A percentile compares a stretch with the other conserved stretches of the same genome.
Conservation (phyloP, 1,140 invertebrate genomes). For the Dendroctonus valens region DNA sequence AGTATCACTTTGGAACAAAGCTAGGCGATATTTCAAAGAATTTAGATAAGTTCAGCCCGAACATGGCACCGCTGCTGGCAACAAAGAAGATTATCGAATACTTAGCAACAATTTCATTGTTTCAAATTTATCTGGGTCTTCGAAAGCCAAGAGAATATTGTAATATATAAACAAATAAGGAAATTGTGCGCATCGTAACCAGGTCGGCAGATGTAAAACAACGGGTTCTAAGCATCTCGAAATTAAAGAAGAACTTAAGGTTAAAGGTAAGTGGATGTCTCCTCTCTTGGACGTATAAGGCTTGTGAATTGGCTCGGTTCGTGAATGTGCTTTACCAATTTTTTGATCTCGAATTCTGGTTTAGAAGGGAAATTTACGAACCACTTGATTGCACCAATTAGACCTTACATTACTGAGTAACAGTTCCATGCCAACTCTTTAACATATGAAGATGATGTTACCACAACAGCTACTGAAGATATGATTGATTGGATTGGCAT, state of each 20-base stretch:
- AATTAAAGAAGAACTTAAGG: constrained; percentile 24
- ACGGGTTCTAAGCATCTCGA: constrained; percentile 15
- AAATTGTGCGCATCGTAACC: constrained; percentile 27
- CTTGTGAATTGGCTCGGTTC: constrained; percentile 5
- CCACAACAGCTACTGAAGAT: too few relatives aligned
- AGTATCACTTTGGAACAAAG: constrained; percentile 17
- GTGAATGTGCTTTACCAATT: constrained; percentile 2
- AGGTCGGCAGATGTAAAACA: constrained; percentile 32
- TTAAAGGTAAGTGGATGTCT: constrained; percentile 31
- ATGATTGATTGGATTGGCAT: too few relatives aligned
- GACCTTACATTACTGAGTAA: too few relatives aligned
- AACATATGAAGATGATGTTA: too few relatives aligned
- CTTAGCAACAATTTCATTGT: constrained; percentile 32
- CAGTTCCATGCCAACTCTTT: too few relatives aligned
- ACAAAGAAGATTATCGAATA: constrained; percentile 20
- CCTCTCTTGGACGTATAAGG: constrained; percentile 9
- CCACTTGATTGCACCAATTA: too few relatives aligned
- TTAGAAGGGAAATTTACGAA: constrained; percentile 11
- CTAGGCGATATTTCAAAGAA: constrained; percentile 1
- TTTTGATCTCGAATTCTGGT: constrained; percentile 15
- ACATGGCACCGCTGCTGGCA: constrained; percentile 10
- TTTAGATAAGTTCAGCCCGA: constrained; percentile 14
- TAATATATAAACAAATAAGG: constrained; percentile 30
- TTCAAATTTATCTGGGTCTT: constrained; percentile 28
- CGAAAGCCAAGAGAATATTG: constrained; percentile 30